Percentiles rank a stretch among this genome's conserved stretches.
phyloP scores from a whole-genome alignment of 2,797 vertebrate species.

The Diplodus sargus region DNA sequence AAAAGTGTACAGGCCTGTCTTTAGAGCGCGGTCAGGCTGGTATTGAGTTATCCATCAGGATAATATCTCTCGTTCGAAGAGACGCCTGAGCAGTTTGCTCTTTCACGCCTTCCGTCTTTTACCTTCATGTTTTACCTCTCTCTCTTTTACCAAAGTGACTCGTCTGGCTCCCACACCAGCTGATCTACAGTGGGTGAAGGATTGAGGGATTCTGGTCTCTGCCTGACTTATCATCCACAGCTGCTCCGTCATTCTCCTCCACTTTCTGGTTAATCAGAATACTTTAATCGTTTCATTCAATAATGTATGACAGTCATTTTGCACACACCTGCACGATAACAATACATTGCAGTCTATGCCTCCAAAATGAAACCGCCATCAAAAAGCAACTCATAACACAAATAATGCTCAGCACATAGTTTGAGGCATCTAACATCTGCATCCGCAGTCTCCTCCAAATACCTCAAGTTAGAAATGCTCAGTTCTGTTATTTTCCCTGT shows the following conservation, averaged over 20 bases:
- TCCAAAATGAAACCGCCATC: too few relatives aligned
- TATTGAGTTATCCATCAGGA: constrained; percentile 45
- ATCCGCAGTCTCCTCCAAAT: too few relatives aligned
- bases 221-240: background rate
- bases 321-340: background rate
- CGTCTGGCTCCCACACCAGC: background rate
- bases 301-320: constrained; percentile 9
- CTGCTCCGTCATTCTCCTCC: background rate
- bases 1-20: background rate
- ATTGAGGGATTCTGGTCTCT: background rate
- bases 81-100: constrained; percentile 38
- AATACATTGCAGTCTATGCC: too few relatives aligned
- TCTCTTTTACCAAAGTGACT: constrained; percentile 8
- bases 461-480: too few relatives aligned
- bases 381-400: too few relatives aligned
- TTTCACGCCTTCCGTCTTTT: constrained; percentile 8
- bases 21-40: constrained; percentile 6
- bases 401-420: too few relatives aligned
- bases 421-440: too few relatives aligned
- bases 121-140: constrained; percentile 10
- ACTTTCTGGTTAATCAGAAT: constrained; percentile 3
- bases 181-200: background rate
- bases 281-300: constrained; percentile 21
- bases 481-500: too few relatives aligned
- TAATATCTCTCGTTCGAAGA: constrained; percentile 14